phyloP scores from a whole-genome alignment of 2,113 vertebrate species.

The Sardina pilchardus region DNA sequence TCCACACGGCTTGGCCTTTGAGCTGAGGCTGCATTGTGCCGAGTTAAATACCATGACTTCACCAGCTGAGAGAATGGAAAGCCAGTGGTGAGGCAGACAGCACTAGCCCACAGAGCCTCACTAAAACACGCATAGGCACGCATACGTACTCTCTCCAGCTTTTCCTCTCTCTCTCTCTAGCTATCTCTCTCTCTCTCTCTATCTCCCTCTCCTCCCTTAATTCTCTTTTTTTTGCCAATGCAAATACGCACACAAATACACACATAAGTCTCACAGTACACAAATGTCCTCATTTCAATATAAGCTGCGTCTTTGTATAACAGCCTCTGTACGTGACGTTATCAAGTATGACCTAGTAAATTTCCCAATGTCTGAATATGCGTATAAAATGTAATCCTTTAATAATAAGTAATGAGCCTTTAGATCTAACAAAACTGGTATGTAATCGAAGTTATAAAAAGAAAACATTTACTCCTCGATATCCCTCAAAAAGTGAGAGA shows the following conservation, averaged over 20 bases:
- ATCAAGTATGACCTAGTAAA: neutral
- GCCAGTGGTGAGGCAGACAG: slow-evolving; percentile 65
- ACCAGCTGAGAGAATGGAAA: slow-evolving; percentile 74
- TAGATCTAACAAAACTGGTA: neutral
- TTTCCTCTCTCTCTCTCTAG: neutral
- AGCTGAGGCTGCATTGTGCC: slow-evolving; percentile 58
- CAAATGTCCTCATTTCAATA: neutral
- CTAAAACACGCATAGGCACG: slow-evolving; percentile 51
- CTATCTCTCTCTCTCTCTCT: neutral
- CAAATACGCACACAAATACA: slow-evolving; percentile 53
- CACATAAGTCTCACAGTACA: slow-evolving; percentile 25
- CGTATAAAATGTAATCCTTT: neutral
- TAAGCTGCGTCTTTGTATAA: neutral
- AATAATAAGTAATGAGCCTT: neutral
- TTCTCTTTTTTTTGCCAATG: slow-evolving; percentile 18
- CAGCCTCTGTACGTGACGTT: neutral
- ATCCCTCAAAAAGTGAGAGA: neutral
- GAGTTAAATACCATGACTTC: slow-evolving; percentile 65
- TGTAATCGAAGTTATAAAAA: neutral
- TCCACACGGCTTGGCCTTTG: slow-evolving; percentile 43
- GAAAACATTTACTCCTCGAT: slow-evolving; percentile 1
- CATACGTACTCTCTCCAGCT: neutral
- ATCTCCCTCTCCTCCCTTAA: neutral
- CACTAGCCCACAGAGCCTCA: slow-evolving; percentile 61
- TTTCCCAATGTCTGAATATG: neutral